Percentiles rank a stretch among this genome's conserved stretches.
These are phyloP conservation scores for Spheniscus mendiculus DNA, from an alignment of 2,113 vertebrate species.

Conservation along the genomic window DNA sequence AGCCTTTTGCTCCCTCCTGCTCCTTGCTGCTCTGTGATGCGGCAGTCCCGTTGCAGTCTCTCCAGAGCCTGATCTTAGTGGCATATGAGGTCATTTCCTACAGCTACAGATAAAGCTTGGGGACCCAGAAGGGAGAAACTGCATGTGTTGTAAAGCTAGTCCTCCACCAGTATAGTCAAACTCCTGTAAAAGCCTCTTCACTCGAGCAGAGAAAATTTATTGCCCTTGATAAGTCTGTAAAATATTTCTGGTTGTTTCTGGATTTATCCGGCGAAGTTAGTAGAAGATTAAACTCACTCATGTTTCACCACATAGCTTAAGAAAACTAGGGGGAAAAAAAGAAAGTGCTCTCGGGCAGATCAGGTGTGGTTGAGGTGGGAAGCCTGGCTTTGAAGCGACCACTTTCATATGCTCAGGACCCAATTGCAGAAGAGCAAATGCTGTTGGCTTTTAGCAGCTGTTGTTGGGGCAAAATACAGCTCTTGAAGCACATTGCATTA, in stretches of 20 bases:
- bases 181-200: background rate
- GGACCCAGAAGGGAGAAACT: background rate
- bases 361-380: background rate
- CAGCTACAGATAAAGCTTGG: background rate
- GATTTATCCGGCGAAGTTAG: background rate
- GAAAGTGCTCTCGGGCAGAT: background rate
- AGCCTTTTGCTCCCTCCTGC: fast-evolving
- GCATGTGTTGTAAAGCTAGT: background rate
- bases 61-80: background rate
- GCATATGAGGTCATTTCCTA: background rate
- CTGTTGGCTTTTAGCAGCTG: background rate
- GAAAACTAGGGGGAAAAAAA: background rate
- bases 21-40: fast-evolving
- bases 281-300: fast-evolving
- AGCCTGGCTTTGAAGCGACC: background rate
- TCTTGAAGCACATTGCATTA: background rate
- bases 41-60: background rate
- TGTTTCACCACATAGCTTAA: background rate
- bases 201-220: background rate
- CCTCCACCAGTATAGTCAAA: background rate
- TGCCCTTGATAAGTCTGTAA: background rate
- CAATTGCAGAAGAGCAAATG: background rate
- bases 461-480: background rate
- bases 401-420: background rate
- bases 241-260: background rate